Evolutionary conservation across 2,888 invertebrate genomes (phyloP).

Genomic region (Tupiocoris notatus): DNA sequence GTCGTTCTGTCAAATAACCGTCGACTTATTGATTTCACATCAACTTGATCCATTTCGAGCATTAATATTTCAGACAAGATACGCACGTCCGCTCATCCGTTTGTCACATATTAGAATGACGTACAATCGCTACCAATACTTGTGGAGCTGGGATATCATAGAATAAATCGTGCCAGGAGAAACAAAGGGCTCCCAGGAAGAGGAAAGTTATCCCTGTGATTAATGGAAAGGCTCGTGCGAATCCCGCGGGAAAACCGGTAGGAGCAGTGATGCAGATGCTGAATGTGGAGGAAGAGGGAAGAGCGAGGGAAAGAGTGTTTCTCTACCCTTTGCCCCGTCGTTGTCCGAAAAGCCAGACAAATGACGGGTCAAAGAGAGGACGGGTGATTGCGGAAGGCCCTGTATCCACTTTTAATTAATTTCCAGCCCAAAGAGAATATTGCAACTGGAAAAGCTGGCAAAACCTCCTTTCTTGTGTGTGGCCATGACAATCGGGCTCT

Average conservation of each 20-base stretch:
- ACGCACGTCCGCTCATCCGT: background rate
- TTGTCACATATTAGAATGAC: background rate
- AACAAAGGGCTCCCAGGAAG: background rate
- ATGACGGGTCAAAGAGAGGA: slow-evolving; percentile 31
- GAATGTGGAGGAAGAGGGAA: too few relatives aligned
- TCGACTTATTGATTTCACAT: too few relatives aligned
- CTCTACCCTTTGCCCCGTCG: background rate
- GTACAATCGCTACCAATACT: background rate
- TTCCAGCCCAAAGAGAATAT: background rate
- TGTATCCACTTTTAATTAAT: slow-evolving; percentile 30
- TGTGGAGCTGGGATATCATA: background rate
- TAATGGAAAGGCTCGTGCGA: slow-evolving; percentile 12
- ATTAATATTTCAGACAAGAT: too few relatives aligned
- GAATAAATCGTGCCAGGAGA: background rate
- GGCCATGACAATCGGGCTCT: background rate
- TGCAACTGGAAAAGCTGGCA: background rate
- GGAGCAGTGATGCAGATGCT: background rate
- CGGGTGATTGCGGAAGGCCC: slow-evolving; percentile 25
- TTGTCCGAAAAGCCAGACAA: slow-evolving; percentile 33
- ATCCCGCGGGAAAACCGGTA: background rate
- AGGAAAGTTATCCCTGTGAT: slow-evolving; percentile 10
- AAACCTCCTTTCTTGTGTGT: background rate
- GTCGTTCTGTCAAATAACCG: too few relatives aligned
- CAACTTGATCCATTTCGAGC: too few relatives aligned
- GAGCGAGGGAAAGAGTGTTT: background rate